These are phyloP conservation scores for Hyles vespertilio DNA, from an alignment of 1,140 invertebrate species.

Conservation along the genomic window DNA sequence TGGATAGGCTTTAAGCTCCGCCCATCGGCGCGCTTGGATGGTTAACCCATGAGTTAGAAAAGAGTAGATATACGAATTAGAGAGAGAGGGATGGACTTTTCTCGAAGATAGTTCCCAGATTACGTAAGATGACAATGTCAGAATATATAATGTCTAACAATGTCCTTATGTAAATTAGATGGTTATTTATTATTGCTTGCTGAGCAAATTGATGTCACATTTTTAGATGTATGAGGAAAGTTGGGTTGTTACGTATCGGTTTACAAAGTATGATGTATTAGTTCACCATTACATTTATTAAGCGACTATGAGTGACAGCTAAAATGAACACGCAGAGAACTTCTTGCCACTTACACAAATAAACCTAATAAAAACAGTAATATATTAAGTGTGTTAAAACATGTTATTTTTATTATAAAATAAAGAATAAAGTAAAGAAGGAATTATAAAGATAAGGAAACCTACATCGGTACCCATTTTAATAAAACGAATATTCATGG, in stretches of 20 bases:
- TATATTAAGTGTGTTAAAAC: too few relatives aligned
- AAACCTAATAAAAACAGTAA: too few relatives aligned
- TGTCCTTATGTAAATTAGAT: conserved; percentile 65
- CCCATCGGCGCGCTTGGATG: conserved; percentile 62
- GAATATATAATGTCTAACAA: conserved; percentile 57
- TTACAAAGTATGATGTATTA: neutral
- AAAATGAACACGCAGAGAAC: too few relatives aligned
- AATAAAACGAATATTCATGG: too few relatives aligned
- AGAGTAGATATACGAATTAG: conserved; percentile 52
- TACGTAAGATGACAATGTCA: conserved; percentile 51
- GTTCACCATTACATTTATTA: too few relatives aligned
- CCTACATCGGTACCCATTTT: too few relatives aligned
- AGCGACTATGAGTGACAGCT: too few relatives aligned
- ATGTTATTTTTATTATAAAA: too few relatives aligned
- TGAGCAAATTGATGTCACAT: conserved; percentile 53
- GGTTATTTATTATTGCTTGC: conserved; percentile 55
- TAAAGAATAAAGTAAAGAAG: too few relatives aligned
- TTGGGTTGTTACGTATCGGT: neutral
- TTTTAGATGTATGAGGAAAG: conserved; percentile 45
- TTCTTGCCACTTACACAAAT: too few relatives aligned
- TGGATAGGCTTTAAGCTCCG: conserved; percentile 49
- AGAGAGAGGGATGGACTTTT: conserved; percentile 54
- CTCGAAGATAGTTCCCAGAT: conserved; percentile 69
- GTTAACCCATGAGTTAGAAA: conserved; percentile 44
- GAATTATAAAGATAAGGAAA: too few relatives aligned